phyloP scores from a whole-genome alignment of 2,797 vertebrate genomes.

The Acridotheres tristis region DNA sequence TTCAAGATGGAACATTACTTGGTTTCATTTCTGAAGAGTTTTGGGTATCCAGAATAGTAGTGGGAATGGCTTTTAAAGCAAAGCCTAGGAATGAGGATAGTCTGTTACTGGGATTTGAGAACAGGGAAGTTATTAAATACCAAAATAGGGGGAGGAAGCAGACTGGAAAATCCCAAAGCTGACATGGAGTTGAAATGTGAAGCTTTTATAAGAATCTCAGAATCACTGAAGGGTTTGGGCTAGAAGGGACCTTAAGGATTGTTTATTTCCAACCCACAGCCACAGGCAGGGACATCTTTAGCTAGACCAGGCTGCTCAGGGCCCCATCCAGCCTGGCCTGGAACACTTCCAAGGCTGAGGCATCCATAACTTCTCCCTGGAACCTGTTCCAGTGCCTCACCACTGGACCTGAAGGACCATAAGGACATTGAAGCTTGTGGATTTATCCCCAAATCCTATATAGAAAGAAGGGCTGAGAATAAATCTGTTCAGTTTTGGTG shows the following conservation, averaged over 20 bases:
- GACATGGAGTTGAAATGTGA: background rate
- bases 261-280: background rate
- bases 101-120: background rate
- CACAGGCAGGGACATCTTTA: background rate
- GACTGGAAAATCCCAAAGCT: background rate
- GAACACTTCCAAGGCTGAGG: background rate
- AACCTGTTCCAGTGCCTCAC: background rate
- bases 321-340: background rate
- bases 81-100: background rate
- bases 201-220: background rate
- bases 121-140: background rate
- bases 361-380: background rate
- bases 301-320: background rate
- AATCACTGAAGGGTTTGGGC: background rate
- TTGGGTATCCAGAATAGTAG: background rate
- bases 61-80: background rate
- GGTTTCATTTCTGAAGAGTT: background rate
- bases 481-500: background rate
- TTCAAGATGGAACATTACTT: background rate
- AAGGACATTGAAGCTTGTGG: background rate
- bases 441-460: background rate
- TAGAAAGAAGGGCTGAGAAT: background rate
- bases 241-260: background rate
- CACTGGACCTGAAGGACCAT: background rate
- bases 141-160: accelerated